Evolutionary conservation across 1,140 invertebrate genomes (phyloP), one percentile per base, ranked within the genome.

Genomic region (Macrobrachium rosenbergii): DNA sequence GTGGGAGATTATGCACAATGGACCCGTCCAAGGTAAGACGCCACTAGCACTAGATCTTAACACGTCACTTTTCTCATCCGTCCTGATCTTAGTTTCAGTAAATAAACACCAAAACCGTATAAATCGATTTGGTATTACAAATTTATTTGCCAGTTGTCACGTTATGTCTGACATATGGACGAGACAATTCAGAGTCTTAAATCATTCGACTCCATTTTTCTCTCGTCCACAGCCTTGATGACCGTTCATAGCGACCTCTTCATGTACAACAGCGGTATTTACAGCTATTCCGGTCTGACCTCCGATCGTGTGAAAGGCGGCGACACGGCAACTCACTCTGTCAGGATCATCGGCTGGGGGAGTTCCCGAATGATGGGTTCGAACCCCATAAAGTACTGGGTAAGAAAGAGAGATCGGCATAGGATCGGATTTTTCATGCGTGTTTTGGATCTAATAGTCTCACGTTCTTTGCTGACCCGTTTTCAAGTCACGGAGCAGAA

Each of bases 151-250:
- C 28, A 37, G 28, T 3, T 37, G 1, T 37, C 28, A 37, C 43
- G 73, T 95, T 87, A 92, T 98, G 19, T 94, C 94, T 73, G 95
- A 96, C 90, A 90, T 93, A 90, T 93, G 93, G 88, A 94, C 94
- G 12, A 96, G 97, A 91, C 98, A 98, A 86, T 97, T 97, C 96
- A 94, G 95, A 88, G 97, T 98, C 91, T 98, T 98, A 73, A 93
- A 95, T 91, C 94, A 94, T 28, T 97, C 96, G 63, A 97, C 97
- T 83, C 97, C 97, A n/a, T 96, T 98, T 0, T 97, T 98, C 95
- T 96, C 96, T 97, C 93, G 90, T 8, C 93, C 93, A 8, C 92
- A 97, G 98, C 97, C 23, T 96, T 96, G 5, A 97, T 98, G 94
- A 94, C 93, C 78, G 96, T 99, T 0, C 95, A 96, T 90, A 95